Evolutionary conservation across 1,140 invertebrate genomes (phyloP), one percentile per base, ranked within the genome.

Genomic region (Acromyrmex heyeri): DNA sequence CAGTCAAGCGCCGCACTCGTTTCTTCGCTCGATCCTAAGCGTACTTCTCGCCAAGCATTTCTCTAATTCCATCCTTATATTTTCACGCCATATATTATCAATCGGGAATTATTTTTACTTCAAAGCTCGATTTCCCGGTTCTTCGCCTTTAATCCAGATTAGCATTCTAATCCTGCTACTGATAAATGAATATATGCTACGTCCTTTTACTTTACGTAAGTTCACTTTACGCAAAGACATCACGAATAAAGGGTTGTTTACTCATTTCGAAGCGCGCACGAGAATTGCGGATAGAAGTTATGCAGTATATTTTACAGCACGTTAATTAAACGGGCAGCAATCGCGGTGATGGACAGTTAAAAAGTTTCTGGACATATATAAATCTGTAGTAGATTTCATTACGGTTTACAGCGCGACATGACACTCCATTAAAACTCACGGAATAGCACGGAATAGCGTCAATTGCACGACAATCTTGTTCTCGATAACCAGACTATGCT

Each of bases 121-220:
- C 34, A 38, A 61, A 61, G 14, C 21, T 27, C 44, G 24, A 24
- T 44, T 24, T 44, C 10, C 3, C 7, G n/a, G 12, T 65, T 21
- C 59, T 16, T 64, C 76, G 27, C 4, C 55, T 6, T 3, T 24
- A 38, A 8, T 12, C 18, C 59, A 59, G 24, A 79, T 69, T 55
- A 79, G 30, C 27, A 79, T 79, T 79, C n/a, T 34, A 79, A 69
- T 79, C 53, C 30, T 38, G 21, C 7, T 30, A 55, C 48, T 69
- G n/a, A 79, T 79, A 38, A 79, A 48, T 69, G 30, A 8, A 65
- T n/a, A 18, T 14, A 18, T 14, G 18, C 30, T 44, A 44, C 38
- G 38, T 44, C 38, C 8, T 44, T 44, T 44, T 44, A 44, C 2
- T 44, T 18, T 55, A 8, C 18, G 38, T 12, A 16, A 14, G 61